Evolutionary conservation across 2,797 vertebrate species (phyloP), one percentile per base, ranked within the genome.

Genomic region (Stomatorhinus walkeri): DNA sequence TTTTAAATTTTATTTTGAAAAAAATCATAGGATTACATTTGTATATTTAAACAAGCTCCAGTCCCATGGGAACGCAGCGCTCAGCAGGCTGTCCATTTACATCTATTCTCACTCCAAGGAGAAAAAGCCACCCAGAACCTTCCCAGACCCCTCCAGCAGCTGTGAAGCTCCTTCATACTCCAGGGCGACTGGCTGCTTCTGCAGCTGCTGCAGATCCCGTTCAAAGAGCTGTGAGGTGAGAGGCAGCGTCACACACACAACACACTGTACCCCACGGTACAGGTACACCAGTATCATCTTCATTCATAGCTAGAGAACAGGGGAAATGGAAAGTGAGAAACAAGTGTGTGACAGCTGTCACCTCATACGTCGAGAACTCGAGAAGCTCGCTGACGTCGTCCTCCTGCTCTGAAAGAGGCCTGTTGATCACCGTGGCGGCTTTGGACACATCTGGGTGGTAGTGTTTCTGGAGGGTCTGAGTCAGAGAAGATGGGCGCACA

Each of bases 371-470:
- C 0, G 97, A 97, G 51, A 96, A 93, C 91, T 98, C 98, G 90
- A 99, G 92, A 19, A 97, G 91, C 0, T 95, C 93, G 0, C 93
- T 94, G 7, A 99, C 92, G 92, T 98, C 97, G 2, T 95, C 96
- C 90, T 99, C 98, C 0, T 95, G 90, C 59, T 93, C 90, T 0
- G 96, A 93, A 32, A 99, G 93, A 0, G 94, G 93, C 5, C 95
- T 94, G 92, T 95, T 98, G 91, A 99, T 96, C 12, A 91, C 16
- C 88, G 94, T 90, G 19, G 98, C 98, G 7, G 96, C 95, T 92
- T 93, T 97, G 90, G 96, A 95, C 91, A 99, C 98, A 87, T 97
- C 97, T 0, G 98, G 98, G 90, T 99, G 96, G 91, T 97, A 98
- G 93, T 99, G 98, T 48, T 89, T 97, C 94, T 99, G 98, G 40